Evolutionary conservation across 2,797 vertebrate genomes (phyloP).

Genomic region (Epinephelus awoara): DNA sequence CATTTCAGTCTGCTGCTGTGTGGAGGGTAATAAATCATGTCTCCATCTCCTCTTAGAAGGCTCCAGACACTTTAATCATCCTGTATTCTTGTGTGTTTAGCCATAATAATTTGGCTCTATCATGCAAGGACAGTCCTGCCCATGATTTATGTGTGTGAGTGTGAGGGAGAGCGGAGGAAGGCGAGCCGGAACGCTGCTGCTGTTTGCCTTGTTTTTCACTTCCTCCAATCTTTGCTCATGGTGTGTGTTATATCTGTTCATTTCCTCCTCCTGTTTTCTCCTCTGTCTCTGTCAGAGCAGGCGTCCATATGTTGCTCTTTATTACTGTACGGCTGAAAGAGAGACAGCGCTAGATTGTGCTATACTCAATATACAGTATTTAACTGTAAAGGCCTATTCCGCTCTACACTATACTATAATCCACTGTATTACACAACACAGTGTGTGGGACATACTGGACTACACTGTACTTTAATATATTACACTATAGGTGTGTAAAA

Average conservation of each 20-base stretch:
- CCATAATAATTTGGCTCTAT: slow-evolving; percentile 85
- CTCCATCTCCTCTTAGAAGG: slow-evolving; percentile 57
- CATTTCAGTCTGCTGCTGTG: slow-evolving; percentile 60
- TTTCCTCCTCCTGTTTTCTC: slow-evolving; percentile 39
- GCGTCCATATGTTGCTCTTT: slow-evolving; percentile 38
- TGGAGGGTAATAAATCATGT: slow-evolving; percentile 72
- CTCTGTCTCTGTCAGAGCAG: slow-evolving; percentile 5
- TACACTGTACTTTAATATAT: background rate
- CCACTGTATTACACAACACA: too few relatives aligned
- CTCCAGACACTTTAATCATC: slow-evolving; percentile 83
- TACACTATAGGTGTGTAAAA: background rate
- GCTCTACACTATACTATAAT: too few relatives aligned
- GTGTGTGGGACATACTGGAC: too few relatives aligned
- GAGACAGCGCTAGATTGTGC: slow-evolving; percentile 6
- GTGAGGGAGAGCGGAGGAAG: slow-evolving; percentile 49
- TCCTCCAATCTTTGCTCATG: slow-evolving; percentile 48
- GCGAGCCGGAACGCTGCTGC: slow-evolving; percentile 33
- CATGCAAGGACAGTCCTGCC: slow-evolving; percentile 80
- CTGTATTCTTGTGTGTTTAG: slow-evolving; percentile 83
- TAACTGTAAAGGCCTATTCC: background rate
- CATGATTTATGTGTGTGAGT: slow-evolving; percentile 79
- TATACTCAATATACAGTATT: background rate
- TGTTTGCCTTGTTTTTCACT: slow-evolving; percentile 51
- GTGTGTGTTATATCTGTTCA: slow-evolving; percentile 51
- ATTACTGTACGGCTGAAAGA: slow-evolving; percentile 12